phyloP scores from a whole-genome alignment of 2,113 vertebrate species.

The Hydropotes inermis region DNA sequence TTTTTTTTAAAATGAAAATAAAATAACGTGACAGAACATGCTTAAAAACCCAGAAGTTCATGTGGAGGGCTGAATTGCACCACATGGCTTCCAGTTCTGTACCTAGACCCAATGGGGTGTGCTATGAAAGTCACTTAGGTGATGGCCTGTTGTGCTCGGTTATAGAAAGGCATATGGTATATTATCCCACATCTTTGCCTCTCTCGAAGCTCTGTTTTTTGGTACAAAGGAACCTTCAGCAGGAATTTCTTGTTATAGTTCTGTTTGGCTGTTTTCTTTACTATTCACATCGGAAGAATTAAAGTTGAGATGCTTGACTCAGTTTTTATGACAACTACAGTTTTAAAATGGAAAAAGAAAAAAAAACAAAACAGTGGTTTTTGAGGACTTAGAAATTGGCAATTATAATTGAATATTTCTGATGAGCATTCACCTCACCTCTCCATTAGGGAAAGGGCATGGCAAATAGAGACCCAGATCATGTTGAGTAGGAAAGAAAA shows the following conservation, averaged over 20 bases:
- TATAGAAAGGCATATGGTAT: slow-evolving; percentile 46
- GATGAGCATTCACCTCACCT: neutral
- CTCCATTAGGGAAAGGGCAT: neutral
- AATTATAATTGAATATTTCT: neutral
- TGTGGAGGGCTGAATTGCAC: slow-evolving; percentile 23
- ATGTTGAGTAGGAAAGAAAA: neutral
- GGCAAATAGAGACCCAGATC: neutral
- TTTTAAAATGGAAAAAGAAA: neutral
- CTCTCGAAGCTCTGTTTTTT: neutral
- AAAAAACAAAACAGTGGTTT: neutral
- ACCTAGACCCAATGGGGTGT: slow-evolving; percentile 23
- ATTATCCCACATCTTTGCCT: slow-evolving; percentile 16
- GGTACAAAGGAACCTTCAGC: neutral
- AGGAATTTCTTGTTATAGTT: neutral
- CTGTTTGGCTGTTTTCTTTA: neutral
- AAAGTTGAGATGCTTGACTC: neutral
- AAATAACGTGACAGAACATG: slow-evolving; percentile 54
- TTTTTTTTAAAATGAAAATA: neutral
- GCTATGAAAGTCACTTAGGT: slow-evolving; percentile 33
- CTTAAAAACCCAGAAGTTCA: slow-evolving; percentile 52
- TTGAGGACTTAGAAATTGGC: neutral
- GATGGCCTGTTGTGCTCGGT: slow-evolving; percentile 19
- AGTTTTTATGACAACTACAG: neutral
- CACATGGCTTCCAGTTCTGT: slow-evolving; percentile 50
- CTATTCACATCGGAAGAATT: neutral